Percentiles rank a stretch among this genome's conserved stretches.
phyloP scores from a whole-genome alignment of 2,797 vertebrate species.

The Parambassis ranga region DNA sequence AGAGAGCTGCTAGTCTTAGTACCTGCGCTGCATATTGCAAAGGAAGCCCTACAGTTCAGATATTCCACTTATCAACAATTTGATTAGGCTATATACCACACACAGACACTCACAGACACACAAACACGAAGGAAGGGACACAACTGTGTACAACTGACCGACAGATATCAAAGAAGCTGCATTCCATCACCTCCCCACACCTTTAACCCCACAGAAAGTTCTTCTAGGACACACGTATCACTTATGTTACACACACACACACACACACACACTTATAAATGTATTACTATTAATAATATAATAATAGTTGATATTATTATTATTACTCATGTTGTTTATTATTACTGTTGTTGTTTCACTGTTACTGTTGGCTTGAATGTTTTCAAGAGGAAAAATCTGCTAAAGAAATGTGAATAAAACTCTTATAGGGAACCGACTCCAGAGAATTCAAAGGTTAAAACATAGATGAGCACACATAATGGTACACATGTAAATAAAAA shows the following conservation, averaged over 20 bases:
- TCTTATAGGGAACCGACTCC: conserved; percentile 70
- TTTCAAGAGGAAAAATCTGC: conserved; percentile 69
- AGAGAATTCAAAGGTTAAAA: conserved; percentile 65
- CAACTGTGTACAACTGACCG: conserved; percentile 70
- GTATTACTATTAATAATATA: conserved; percentile 68
- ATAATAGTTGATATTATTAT: conserved; percentile 63
- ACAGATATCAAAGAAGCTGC: conserved; percentile 76
- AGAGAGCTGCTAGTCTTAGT: conserved; percentile 75
- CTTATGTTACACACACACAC: conserved; percentile 71
- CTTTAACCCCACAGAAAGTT: conserved; percentile 69
- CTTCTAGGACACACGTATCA: conserved; percentile 73
- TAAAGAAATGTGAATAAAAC: conserved; percentile 65
- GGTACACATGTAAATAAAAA: conserved; percentile 75
- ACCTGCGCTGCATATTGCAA: conserved; percentile 86
- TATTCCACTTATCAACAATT: conserved; percentile 77
- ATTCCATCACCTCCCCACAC: conserved; percentile 71
- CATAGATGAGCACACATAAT: conserved; percentile 72
- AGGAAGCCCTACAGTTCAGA: conserved; percentile 86
- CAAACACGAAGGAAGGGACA: conserved; percentile 72
- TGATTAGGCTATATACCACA: conserved; percentile 76
- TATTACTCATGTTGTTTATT: conserved; percentile 60
- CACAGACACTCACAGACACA: conserved; percentile 73
- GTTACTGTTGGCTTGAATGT: conserved; percentile 76
- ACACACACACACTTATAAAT: conserved; percentile 67
- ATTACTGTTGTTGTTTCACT: conserved; percentile 65